A percentile compares a stretch with the other conserved stretches of the same genome.
phyloP scores from a whole-genome alignment of 2,888 invertebrate species.

The Abrostola tripartita region DNA sequence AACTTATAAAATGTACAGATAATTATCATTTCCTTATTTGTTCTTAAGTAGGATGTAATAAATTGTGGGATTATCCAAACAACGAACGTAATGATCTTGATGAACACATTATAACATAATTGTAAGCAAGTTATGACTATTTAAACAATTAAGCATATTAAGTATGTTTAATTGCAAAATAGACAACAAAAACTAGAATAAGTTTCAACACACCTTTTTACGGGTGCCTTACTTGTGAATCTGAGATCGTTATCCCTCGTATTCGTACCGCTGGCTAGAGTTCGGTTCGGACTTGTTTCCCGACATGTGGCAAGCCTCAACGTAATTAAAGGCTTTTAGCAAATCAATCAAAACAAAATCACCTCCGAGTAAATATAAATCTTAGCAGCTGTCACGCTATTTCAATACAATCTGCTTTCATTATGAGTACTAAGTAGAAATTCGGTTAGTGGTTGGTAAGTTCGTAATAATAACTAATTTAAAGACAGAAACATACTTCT shows the following conservation, averaged over 20 bases:
- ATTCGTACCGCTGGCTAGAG: too few species aligned
- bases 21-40: slow-evolving; percentile 3
- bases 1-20: neutral
- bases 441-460: too few species aligned
- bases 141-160: slow-evolving; percentile 3
- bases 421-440: too few species aligned
- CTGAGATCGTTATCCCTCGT: neutral
- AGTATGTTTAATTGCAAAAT: slow-evolving; percentile 4
- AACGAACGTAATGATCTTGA: slow-evolving; percentile 3
- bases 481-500: too few species aligned
- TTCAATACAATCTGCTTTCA: too few species aligned
- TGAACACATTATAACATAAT: slow-evolving; percentile 5
- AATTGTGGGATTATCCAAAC: slow-evolving; percentile 4
- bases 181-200: neutral
- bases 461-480: too few species aligned
- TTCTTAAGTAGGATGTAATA: slow-evolving; percentile 6
- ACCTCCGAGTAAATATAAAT: too few species aligned
- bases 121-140: slow-evolving; percentile 6
- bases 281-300: too few species aligned
- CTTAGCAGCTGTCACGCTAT: too few species aligned
- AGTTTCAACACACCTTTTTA: neutral
- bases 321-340: too few species aligned
- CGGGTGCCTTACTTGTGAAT: neutral
- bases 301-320: too few species aligned
- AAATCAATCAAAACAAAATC: too few species aligned